Evolutionary conservation across 2,888 invertebrate genomes (phyloP).

Genomic region (Celastrina argiolus): DNA sequence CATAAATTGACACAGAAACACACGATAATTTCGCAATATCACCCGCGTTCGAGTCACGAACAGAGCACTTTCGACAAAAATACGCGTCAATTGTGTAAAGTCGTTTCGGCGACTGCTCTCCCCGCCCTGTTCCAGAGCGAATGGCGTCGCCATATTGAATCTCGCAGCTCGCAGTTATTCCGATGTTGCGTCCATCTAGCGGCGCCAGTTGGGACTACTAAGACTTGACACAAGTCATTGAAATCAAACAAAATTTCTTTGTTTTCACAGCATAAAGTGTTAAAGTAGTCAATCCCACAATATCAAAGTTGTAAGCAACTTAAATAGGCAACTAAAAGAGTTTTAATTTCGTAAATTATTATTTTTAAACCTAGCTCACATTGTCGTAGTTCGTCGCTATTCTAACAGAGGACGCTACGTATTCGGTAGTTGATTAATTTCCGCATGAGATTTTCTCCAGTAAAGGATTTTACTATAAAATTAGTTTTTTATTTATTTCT

Average conservation of each 20-base stretch:
- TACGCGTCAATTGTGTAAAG: slow-evolving; percentile 72
- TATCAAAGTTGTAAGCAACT: not conserved
- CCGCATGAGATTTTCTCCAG: not conserved
- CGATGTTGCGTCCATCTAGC: slow-evolving; percentile 61
- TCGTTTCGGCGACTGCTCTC: slow-evolving; percentile 73
- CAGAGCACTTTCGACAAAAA: slow-evolving; percentile 68
- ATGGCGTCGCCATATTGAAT: slow-evolving; percentile 75
- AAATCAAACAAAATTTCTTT: not conserved
- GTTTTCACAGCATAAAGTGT: not conserved
- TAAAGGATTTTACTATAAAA: not conserved
- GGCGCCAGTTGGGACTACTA: slow-evolving; percentile 44
- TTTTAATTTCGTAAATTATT: not conserved
- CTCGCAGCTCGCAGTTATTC: slow-evolving; percentile 52
- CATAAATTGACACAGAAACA: slow-evolving; percentile 67
- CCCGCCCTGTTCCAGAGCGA: slow-evolving; percentile 76
- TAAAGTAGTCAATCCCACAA: not conserved
- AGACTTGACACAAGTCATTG: not conserved
- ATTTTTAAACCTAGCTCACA: not conserved
- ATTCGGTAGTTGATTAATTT: not conserved
- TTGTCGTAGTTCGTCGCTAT: not conserved
- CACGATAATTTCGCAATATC: slow-evolving; percentile 67
- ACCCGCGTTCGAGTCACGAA: slow-evolving; percentile 74
- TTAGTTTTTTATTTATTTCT: not conserved
- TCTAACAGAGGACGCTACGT: slow-evolving; percentile 18
- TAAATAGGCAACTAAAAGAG: not conserved